A percentile compares a stretch with the other conserved stretches of the same genome.
These are phyloP conservation scores for Ctenicera cuprea DNA, from an alignment of 2,888 invertebrate species.

Conservation along the genomic window DNA sequence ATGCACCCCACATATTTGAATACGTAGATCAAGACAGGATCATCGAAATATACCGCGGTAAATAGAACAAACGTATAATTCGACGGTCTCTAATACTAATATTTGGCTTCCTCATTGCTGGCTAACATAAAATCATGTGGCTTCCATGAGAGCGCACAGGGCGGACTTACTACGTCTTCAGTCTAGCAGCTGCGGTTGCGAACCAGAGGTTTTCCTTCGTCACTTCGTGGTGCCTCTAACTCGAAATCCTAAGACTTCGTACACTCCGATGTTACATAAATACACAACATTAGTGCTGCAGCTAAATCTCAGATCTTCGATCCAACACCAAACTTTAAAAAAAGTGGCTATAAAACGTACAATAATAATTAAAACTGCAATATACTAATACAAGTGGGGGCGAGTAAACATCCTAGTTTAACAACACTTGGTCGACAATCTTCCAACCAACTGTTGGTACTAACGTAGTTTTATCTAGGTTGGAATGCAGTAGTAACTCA, in stretches of 20 bases:
- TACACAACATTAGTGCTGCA: slow-evolving; percentile 25
- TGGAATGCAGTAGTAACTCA: slow-evolving; percentile 42
- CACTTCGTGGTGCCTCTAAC: slow-evolving; percentile 49
- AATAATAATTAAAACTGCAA: slow-evolving; percentile 30
- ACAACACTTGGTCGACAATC: slow-evolving; percentile 40
- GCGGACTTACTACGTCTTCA: slow-evolving; percentile 61
- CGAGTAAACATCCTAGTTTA: slow-evolving; percentile 28
- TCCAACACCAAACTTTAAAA: background rate
- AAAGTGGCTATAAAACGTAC: slow-evolving; percentile 25
- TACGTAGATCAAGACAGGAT: slow-evolving; percentile 97
- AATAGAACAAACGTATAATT: slow-evolving; percentile 74
- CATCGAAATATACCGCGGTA: slow-evolving; percentile 95
- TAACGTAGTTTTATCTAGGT: slow-evolving; percentile 25
- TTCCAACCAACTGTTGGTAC: slow-evolving; percentile 32
- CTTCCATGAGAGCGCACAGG: slow-evolving; percentile 69
- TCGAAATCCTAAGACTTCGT: slow-evolving; percentile 38
- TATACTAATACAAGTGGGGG: slow-evolving; percentile 23
- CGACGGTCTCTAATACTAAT: slow-evolving; percentile 42
- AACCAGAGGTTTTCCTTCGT: slow-evolving; percentile 49
- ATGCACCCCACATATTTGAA: slow-evolving; percentile 98
- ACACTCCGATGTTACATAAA: slow-evolving; percentile 35
- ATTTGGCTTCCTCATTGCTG: slow-evolving; percentile 64
- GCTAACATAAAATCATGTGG: slow-evolving; percentile 70
- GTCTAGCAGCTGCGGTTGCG: slow-evolving; percentile 55
- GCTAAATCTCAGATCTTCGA: background rate